phyloP scores from a whole-genome alignment of 2,797 vertebrate genomes.

The Gambusia yucatana region DNA sequence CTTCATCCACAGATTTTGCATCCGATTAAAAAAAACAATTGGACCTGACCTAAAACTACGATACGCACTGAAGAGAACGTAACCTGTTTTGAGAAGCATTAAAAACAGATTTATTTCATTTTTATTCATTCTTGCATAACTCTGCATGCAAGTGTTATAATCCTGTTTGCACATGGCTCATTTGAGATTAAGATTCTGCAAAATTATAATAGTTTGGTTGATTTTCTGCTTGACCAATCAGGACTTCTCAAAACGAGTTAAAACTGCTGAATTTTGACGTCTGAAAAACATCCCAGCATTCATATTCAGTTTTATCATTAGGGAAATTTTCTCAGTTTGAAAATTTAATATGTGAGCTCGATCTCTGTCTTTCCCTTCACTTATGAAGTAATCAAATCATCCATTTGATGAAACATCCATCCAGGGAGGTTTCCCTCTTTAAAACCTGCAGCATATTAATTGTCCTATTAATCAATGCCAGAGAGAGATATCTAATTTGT shows the following conservation, averaged over 20 bases:
- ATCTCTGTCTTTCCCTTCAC: slow-evolving; percentile 22
- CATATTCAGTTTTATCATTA: slow-evolving; percentile 19
- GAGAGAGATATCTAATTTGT: slow-evolving; percentile 25
- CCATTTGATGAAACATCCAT: slow-evolving; percentile 27
- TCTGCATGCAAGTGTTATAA: neutral
- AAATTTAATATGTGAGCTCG: slow-evolving; percentile 28
- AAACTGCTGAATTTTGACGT: neutral
- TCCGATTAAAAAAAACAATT: neutral
- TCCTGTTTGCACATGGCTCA: neutral
- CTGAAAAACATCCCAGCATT: neutral
- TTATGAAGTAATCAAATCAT: slow-evolving; percentile 41
- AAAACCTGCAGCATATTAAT: slow-evolving; percentile 22
- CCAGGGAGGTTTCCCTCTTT: slow-evolving; percentile 8
- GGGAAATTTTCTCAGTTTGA: slow-evolving; percentile 18
- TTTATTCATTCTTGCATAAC: neutral
- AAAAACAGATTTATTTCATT: neutral
- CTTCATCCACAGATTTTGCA: neutral
- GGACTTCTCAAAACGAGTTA: neutral
- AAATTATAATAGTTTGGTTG: neutral
- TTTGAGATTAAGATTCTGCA: neutral
- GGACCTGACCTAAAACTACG: neutral
- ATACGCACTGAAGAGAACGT: neutral
- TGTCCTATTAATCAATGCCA: slow-evolving; percentile 39
- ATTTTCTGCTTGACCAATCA: slow-evolving; percentile 4
- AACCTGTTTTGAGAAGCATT: neutral